Conservation (phyloP, 2,113 vertebrate species). For the Marmota flaviventris region DNA sequence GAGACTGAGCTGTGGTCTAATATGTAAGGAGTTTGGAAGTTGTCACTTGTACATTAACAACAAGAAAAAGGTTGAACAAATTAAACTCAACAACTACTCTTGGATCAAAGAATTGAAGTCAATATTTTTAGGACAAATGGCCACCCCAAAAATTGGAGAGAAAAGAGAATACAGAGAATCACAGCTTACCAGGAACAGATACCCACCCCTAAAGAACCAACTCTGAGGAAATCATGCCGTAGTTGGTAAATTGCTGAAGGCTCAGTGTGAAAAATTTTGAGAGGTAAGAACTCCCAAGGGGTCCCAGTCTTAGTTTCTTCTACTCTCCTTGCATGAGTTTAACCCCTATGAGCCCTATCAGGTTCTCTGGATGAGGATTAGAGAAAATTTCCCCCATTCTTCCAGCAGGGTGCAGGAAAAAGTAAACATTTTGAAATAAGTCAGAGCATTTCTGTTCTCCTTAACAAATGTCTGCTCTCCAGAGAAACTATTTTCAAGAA, state of each 20-base stretch:
- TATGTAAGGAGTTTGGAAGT: neutral
- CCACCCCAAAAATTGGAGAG: neutral
- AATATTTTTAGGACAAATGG: neutral
- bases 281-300: neutral
- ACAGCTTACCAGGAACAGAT: neutral
- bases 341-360: neutral
- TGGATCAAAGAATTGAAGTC: neutral
- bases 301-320: neutral
- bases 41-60: neutral
- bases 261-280: neutral
- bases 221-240: neutral
- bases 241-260: too few species aligned
- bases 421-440: neutral
- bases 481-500: neutral
- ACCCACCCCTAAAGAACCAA: neutral
- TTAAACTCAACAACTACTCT: neutral
- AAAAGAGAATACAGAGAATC: neutral
- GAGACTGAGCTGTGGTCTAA: neutral
- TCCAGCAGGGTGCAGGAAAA: neutral
- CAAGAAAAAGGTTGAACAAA: neutral
- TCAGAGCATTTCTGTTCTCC: neutral
- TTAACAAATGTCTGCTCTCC: neutral
- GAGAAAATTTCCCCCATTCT: neutral
- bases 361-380: neutral
- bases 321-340: neutral